Base-by-base conservation (phyloP, 2,113 vertebrate species). In the Halichoeres trimaculatus region DNA sequence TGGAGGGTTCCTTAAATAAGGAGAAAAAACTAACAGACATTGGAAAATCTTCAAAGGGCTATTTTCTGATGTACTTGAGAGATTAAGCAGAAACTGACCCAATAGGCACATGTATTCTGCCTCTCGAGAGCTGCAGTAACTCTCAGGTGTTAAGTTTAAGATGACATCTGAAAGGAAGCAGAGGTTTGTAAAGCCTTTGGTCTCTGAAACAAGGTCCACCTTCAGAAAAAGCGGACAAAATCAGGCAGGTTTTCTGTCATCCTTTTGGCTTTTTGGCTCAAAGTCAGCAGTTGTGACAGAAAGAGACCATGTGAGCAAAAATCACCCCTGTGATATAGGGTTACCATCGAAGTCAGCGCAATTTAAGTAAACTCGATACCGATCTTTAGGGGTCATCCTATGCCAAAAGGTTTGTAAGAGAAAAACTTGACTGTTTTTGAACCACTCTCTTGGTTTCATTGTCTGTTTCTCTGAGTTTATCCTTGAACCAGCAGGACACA, bases 391-490 rank as follows among this genome's bases (percentile, higher is more conserved):
- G 52, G 68, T 70, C 74, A 36, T 62, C 53, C 54, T 35, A 22
- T 22, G 66, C 55, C 78, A 36, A 30, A 57, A 58, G 71, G 77
- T 81, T 58, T 62, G 55, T 65, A 73, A 63, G 20, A 85, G 73
- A 77, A 82, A 81, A 59, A 57, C 79, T 74, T 70, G 41, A 78
- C 75, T 75, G 68, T 56, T 72, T 72, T 52, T 41, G 62, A 85
- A 64, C 45, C 22, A 30, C 48, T 61, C 54, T 74, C 36, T 53
- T 14, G 17, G 45, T 63, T 35, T 41, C 56, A 52, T 54, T 72
- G 59, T 52, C 77, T 81, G 51, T 77, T 71, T 70, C 64, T 84
- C 66, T 80, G 61, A 67, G 72, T 81, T 81, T 84, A 83, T 89
- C 75, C 85, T 83, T 26, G 20, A 77, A 71, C 74, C 81, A 82